Evolutionary conservation across 2,797 vertebrate genomes (phyloP).

Genomic region (Prionace glauca): DNA sequence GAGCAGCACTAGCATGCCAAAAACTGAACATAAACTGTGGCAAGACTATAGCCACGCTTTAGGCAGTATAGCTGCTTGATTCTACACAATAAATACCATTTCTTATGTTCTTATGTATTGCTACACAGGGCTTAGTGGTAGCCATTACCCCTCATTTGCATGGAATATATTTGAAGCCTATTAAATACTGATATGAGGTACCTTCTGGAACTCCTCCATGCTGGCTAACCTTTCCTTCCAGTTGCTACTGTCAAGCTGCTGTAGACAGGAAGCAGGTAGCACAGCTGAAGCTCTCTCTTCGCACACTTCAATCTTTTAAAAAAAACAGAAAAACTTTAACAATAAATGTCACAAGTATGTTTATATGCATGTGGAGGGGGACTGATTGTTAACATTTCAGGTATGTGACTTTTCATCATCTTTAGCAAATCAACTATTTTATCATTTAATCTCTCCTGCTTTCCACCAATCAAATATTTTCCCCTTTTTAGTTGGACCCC

Average conservation of each 20-base stretch:
- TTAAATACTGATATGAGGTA: slow-evolving; percentile 44
- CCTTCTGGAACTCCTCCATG: slow-evolving; percentile 97
- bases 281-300: slow-evolving; percentile 84
- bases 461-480: neutral
- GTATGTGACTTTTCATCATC: no score
- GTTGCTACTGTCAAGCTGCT: slow-evolving; percentile 83
- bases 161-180: neutral
- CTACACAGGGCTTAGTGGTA: neutral
- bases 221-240: slow-evolving; percentile 96
- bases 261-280: slow-evolving; percentile 82
- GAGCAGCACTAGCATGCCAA: neutral
- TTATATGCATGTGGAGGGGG: neutral
- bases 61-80: neutral
- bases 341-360: neutral
- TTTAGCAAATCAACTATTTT: no score
- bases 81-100: neutral
- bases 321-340: neutral
- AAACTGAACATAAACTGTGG: neutral
- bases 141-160: neutral
- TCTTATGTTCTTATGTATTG: no score
- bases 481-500: neutral
- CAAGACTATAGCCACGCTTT: neutral
- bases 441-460: neutral
- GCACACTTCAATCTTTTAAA: slow-evolving; percentile 72
- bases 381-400: neutral